Evolutionary conservation across 1,140 invertebrate species (phyloP).

Genomic region (Drosophila equinoxialis): DNA sequence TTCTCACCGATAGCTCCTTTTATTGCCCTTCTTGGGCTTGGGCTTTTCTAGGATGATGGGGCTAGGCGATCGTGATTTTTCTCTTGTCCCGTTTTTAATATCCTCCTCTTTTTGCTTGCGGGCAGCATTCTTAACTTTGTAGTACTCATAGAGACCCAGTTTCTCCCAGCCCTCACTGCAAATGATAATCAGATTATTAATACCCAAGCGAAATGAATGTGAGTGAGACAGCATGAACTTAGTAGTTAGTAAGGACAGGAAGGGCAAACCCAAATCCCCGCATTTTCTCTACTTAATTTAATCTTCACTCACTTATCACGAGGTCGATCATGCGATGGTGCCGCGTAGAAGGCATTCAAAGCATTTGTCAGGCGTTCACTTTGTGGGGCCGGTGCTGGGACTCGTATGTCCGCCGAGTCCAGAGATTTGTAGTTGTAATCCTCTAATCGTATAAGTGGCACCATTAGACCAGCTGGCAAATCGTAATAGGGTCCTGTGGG

Average conservation of each 20-base stretch:
- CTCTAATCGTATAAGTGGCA: conserved; percentile 93
- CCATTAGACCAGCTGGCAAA: conserved; percentile 97
- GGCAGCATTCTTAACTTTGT: conserved; percentile 96
- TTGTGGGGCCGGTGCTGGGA: conserved; percentile 96
- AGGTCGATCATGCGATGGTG: conserved; percentile 96
- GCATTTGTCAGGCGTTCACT: conserved; percentile 95
- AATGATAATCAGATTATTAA: conserved; percentile 32
- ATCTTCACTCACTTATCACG: conserved; percentile 90
- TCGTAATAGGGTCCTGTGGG: conserved; percentile 98
- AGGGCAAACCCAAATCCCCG: neutral
- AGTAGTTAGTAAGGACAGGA: too few relatives aligned
- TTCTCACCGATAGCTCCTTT: conserved; percentile 72
- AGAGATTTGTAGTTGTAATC: conserved; percentile 95
- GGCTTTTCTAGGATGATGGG: conserved; percentile 91
- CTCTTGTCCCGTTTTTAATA: conserved; percentile 87
- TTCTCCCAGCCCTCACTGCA: conserved; percentile 98
- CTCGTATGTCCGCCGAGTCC: conserved; percentile 93
- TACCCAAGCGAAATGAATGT: neutral
- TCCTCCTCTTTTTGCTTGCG: conserved; percentile 95
- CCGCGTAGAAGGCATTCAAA: conserved; percentile 97
- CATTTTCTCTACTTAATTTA: neutral
- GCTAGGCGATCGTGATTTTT: conserved; percentile 89
- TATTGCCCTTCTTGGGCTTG: conserved; percentile 83
- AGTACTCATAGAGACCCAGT: conserved; percentile 98
- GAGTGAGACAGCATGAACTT: neutral